A percentile compares a stretch with the other conserved stretches of the same genome.
Evolutionary conservation across 2,113 vertebrate genomes (phyloP).

Genomic region (Eclectus roratus): DNA sequence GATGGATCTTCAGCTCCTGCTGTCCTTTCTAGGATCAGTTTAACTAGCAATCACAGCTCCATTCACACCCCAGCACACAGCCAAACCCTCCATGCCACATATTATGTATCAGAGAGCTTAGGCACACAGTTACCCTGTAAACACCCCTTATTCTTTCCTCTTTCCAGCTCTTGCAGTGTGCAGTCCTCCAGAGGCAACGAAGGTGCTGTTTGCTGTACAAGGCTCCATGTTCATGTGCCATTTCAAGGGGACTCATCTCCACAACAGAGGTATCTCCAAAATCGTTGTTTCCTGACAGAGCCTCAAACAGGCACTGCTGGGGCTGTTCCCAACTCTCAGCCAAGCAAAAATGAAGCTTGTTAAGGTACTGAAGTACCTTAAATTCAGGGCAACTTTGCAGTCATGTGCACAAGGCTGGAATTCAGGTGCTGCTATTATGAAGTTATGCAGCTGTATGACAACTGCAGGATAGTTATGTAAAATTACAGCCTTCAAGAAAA

Average conservation of each 20-base stretch:
- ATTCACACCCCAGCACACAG: not conserved
- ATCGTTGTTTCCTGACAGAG: not conserved
- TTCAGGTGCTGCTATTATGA: not conserved
- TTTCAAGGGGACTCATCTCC: not conserved
- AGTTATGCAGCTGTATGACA: not conserved
- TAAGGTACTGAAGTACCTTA: not conserved
- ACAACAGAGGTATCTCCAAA: not conserved
- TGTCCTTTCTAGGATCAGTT: not conserved
- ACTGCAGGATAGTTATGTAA: not conserved
- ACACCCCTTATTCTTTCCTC: not conserved
- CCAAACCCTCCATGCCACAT: not conserved
- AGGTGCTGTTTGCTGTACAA: not conserved
- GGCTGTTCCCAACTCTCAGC: not conserved
- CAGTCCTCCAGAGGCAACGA: not conserved
- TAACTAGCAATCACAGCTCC: slow-evolving; percentile 4
- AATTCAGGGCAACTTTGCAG: not conserved
- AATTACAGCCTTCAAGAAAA: not conserved
- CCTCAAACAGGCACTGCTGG: not conserved
- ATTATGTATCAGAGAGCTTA: not conserved
- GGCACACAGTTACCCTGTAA: not conserved
- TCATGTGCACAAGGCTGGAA: not conserved
- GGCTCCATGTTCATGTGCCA: accelerated
- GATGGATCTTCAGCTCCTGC: not conserved
- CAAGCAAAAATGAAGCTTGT: not conserved
- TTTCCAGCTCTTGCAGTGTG: not conserved